These are phyloP conservation scores for Silurus meridionalis DNA, from an alignment of 2,113 vertebrate species.

Conservation along the genomic window DNA sequence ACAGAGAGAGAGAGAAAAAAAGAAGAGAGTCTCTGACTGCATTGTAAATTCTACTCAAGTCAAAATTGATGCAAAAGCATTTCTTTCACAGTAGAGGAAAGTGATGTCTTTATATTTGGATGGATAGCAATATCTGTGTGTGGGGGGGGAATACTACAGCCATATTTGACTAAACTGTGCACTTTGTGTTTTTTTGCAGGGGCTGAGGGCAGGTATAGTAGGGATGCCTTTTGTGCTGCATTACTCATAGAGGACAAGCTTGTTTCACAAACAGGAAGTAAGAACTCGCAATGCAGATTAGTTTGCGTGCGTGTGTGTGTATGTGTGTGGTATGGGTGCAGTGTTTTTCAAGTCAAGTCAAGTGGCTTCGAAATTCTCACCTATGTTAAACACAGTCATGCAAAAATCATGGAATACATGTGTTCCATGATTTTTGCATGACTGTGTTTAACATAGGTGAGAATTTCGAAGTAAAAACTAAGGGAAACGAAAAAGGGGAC, in stretches of 20 bases:
- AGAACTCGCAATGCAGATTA: conserved; percentile 20
- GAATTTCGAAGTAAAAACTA: background rate
- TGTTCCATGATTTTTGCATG: background rate
- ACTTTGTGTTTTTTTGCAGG: background rate
- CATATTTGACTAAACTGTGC: background rate
- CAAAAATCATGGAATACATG: background rate
- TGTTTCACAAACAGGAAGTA: conserved; percentile 53
- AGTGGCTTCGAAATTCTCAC: background rate
- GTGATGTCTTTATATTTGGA: background rate
- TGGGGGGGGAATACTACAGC: background rate
- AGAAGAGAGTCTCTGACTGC: background rate
- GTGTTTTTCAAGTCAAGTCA: too few species aligned
- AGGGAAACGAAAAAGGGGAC: background rate
- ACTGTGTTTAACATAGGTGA: background rate
- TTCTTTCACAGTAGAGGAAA: conserved; percentile 1
- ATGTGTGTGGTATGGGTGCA: background rate
- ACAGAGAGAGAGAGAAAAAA: background rate
- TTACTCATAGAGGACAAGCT: conserved; percentile 40
- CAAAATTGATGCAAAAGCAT: background rate
- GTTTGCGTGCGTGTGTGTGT: background rate
- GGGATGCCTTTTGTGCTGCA: background rate
- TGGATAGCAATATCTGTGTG: background rate
- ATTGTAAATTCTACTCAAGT: conserved; percentile 27
- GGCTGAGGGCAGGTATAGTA: conserved; percentile 1
- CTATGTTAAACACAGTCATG: background rate